These are phyloP conservation scores for Pyralis farinalis DNA, from an alignment of 2,888 invertebrate genomes.

Conservation along the genomic window DNA sequence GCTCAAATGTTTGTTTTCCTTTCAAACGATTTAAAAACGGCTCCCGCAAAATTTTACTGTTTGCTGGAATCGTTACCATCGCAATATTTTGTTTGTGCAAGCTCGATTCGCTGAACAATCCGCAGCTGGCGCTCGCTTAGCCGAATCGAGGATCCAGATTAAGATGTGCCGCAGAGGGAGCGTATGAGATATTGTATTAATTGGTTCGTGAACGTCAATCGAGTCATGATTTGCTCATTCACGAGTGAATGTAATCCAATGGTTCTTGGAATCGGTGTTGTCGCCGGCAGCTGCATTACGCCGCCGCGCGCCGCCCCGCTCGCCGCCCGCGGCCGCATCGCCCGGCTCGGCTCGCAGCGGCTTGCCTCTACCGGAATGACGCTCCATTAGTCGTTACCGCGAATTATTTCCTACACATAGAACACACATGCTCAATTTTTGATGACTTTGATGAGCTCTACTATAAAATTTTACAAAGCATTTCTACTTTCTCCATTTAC, in stretches of 20 bases:
- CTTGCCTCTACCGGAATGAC: constrained; percentile 37
- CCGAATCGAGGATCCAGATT: constrained; percentile 40
- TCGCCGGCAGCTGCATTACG: constrained; percentile 55
- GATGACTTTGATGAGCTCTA: too few species aligned
- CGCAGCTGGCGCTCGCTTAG: constrained; percentile 47
- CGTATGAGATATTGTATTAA: not conserved
- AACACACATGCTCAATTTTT: constrained; percentile 20
- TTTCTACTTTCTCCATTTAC: too few species aligned
- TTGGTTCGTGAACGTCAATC: constrained; percentile 17
- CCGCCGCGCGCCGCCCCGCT: constrained; percentile 20
- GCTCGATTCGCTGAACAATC: constrained; percentile 54
- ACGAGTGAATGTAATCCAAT: constrained; percentile 44
- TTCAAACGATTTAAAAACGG: constrained; percentile 64
- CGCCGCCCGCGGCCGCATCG: constrained; percentile 9
- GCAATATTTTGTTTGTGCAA: constrained; percentile 64
- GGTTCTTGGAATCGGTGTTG: constrained; percentile 56
- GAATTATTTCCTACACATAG: constrained; percentile 46
- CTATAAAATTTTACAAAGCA: too few species aligned
- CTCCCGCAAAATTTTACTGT: constrained; percentile 64
- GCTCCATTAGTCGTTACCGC: constrained; percentile 49
- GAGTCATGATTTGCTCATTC: constrained; percentile 46
- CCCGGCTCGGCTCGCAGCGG: too few species aligned
- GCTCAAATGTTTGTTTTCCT: constrained; percentile 68
- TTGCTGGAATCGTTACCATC: constrained; percentile 52
- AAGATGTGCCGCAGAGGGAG: constrained; percentile 20